Evolutionary conservation across 53 echinoderm and acorn worm genomes (phyloP), one percentile per base, ranked within the genome.

Genomic region (Arbacia lixula): DNA sequence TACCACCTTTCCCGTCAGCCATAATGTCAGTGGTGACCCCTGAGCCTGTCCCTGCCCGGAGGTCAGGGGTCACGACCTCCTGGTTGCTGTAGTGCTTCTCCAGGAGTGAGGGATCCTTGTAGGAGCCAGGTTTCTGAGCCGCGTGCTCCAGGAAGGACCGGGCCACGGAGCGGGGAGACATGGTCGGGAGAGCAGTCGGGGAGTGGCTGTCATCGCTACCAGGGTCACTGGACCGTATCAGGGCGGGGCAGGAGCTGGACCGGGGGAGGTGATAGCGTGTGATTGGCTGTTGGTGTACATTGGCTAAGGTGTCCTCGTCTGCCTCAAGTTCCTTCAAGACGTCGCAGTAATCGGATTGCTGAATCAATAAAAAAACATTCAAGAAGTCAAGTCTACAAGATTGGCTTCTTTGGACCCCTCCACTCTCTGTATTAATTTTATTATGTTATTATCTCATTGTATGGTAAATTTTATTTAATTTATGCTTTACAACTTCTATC

Each of bases 81-180:
- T 81, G 63, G n/a, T 10, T 14, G 26, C 71, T 31, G 54, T 89
- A 88, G n/a, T 72, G 60, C 83, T 92, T 88, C 64, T 90, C 88
- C 61, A 96, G 84, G 33, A 85, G 38, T 1, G 91, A 91, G 16
- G 87, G 80, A 36, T 96, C 91, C 34, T 90, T 96, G 88, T 93
- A 96, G 36, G 96, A 96, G 35, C 93, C 91, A 17, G 96, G 93
- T 5, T 87, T 82, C 54, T 90, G 93, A 1, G 90, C 72, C 4
- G 84, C 56, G 40, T 89, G 90, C 46, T 86, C 73, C 56, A 90
- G 85, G 60, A 87, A 83, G 56, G 89, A 71, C 16, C 86, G 58
- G 20, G 88, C 92, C 41, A 92, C 78, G 16, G 90, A 68, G 61
- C 92, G 84, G 2, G 95, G 95, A 4, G 95, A 95, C 20, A 92